Conservation (phyloP, 2,888 invertebrate genomes). For the Melieria crassipennis region DNA sequence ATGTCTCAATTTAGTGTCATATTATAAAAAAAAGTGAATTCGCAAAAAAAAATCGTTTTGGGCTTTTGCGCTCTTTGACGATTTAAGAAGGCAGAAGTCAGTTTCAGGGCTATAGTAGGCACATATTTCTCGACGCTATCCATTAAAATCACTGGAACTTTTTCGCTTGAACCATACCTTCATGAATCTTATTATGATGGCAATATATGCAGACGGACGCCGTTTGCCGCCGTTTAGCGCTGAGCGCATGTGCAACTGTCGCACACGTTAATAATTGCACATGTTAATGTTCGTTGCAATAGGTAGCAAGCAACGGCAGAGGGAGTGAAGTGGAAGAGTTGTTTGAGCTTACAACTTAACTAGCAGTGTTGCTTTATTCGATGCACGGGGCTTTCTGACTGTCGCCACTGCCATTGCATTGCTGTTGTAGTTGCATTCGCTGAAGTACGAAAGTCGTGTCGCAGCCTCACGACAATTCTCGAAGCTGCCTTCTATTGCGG, state of each 20-base stretch:
- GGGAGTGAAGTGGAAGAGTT: background rate
- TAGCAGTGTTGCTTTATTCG: background rate
- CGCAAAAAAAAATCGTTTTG: too few relatives aligned
- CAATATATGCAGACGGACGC: too few relatives aligned
- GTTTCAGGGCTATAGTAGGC: too few relatives aligned
- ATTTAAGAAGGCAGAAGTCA: too few relatives aligned
- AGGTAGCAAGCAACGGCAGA: conserved; percentile 8
- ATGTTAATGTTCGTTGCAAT: conserved; percentile 23
- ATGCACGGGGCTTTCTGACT: background rate
- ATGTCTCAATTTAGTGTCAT: too few relatives aligned
- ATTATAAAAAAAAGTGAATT: too few relatives aligned
- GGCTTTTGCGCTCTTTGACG: too few relatives aligned
- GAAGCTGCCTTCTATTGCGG: too few relatives aligned
- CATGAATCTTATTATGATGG: conserved; percentile 31
- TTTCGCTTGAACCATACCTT: conserved; percentile 20
- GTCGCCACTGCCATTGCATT: conserved; percentile 40
- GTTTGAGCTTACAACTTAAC: conserved; percentile 6
- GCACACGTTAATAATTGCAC: conserved; percentile 36
- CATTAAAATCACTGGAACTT: too few relatives aligned
- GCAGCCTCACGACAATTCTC: too few relatives aligned
- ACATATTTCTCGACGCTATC: too few relatives aligned
- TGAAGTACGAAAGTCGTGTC: too few relatives aligned
- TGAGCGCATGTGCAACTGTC: conserved; percentile 27
- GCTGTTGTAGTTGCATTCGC: background rate
- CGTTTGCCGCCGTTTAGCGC: background rate